A percentile compares a stretch with the other conserved stretches of the same genome.
Conservation (phyloP, 2,797 vertebrate genomes). For the Dicrostonyx torquatus region DNA sequence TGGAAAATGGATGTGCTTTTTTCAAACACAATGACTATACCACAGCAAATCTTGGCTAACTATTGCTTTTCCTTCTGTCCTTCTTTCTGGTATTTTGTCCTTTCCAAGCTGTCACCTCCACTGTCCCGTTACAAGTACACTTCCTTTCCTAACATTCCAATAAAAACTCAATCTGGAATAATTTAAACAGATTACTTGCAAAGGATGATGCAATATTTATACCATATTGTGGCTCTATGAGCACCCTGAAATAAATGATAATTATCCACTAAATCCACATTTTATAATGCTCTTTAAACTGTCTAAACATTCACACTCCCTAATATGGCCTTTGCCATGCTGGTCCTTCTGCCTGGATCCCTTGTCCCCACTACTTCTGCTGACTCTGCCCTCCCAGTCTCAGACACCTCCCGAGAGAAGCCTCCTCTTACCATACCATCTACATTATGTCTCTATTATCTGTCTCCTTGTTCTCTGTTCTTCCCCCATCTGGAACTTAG, state of each 20-base stretch:
- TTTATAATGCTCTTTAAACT: background rate
- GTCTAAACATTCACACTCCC: background rate
- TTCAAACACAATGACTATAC: background rate
- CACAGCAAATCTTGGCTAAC: background rate
- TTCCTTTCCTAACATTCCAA: background rate
- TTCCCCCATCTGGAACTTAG: constrained; percentile 14
- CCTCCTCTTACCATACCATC: background rate
- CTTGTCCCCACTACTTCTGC: background rate
- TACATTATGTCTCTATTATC: background rate
- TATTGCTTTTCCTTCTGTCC: background rate
- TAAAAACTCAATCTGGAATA: background rate
- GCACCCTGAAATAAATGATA: background rate
- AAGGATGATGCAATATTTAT: background rate
- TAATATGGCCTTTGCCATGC: background rate
- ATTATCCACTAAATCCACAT: background rate
- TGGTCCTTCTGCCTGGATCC: background rate
- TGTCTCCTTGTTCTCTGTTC: background rate
- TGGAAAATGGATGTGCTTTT: background rate
- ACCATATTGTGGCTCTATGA: background rate
- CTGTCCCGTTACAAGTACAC: background rate
- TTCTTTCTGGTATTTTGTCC: background rate
- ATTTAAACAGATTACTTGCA: constrained; percentile 31
- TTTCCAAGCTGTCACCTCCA: background rate
- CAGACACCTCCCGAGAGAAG: background rate
- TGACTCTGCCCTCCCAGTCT: background rate